Evolutionary conservation across 2,888 invertebrate genomes (phyloP).

Genomic region (Nemotelus nigrinus): DNA sequence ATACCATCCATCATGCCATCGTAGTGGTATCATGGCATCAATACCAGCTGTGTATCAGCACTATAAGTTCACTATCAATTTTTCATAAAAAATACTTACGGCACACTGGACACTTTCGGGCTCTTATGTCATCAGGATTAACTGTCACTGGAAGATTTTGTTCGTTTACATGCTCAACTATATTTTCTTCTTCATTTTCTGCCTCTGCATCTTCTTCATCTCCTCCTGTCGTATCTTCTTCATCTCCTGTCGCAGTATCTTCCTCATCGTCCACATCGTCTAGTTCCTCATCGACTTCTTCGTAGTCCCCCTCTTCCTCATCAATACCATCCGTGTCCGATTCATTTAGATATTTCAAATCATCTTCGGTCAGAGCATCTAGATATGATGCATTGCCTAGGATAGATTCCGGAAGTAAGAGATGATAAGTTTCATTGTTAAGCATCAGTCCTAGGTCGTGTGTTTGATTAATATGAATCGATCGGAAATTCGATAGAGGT

Average conservation of each 20-base stretch:
- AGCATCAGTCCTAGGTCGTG: constrained; percentile 32
- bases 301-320: not conserved
- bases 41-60: no score
- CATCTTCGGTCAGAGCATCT: constrained; percentile 30
- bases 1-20: no score
- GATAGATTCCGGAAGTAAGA: constrained; percentile 15
- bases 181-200: no score
- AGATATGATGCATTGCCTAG: constrained; percentile 15
- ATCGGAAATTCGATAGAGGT: not conserved
- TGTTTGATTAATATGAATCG: constrained; percentile 26
- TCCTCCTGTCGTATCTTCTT: no score
- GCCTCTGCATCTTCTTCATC: no score
- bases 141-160: no score
- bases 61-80: no score
- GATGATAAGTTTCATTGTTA: constrained; percentile 8
- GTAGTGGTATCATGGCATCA: no score
- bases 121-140: no score
- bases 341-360: constrained; percentile 24
- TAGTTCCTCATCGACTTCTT: not conserved
- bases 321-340: not conserved
- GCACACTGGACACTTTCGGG: no score
- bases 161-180: no score
- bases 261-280: not conserved
- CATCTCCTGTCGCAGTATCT: not conserved
- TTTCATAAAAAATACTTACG: no score